phyloP scores from a whole-genome alignment of 2,113 vertebrate genomes.

The Poecilia latipinna region DNA sequence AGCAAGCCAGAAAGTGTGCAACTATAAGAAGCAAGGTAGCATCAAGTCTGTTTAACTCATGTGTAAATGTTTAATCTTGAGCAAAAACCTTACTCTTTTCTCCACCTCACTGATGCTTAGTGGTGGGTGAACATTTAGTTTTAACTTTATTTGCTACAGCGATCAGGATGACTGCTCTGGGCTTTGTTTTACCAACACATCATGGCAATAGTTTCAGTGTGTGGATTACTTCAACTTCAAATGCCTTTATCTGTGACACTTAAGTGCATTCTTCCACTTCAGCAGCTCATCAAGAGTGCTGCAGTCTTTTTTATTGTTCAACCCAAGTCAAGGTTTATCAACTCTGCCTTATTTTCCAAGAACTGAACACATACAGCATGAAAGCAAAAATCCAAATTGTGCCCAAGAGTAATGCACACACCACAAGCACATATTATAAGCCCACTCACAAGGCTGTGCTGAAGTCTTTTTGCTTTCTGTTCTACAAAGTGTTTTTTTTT shows the following conservation, averaged over 20 bases:
- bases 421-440: conserved; percentile 7
- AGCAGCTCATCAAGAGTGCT: conserved; percentile 25
- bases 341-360: conserved; percentile 14
- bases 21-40: background rate
- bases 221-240: conserved; percentile 19
- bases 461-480: background rate
- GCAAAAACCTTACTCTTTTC: background rate
- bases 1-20: background rate
- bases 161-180: conserved; percentile 1
- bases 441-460: conserved; percentile 6
- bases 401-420: background rate
- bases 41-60: background rate
- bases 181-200: conserved; percentile 25
- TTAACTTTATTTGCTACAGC: conserved; percentile 13
- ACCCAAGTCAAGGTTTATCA: conserved; percentile 28
- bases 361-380: background rate
- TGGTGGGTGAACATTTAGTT: background rate
- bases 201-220: conserved; percentile 19
- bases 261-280: conserved; percentile 17
- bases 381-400: conserved; percentile 1
- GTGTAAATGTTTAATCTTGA: background rate
- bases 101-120: background rate
- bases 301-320: conserved; percentile 3
- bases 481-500: background rate
- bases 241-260: conserved; percentile 35